Base-by-base conservation (phyloP, 1,140 invertebrate species). In the Rhyacophila brunnea region DNA sequence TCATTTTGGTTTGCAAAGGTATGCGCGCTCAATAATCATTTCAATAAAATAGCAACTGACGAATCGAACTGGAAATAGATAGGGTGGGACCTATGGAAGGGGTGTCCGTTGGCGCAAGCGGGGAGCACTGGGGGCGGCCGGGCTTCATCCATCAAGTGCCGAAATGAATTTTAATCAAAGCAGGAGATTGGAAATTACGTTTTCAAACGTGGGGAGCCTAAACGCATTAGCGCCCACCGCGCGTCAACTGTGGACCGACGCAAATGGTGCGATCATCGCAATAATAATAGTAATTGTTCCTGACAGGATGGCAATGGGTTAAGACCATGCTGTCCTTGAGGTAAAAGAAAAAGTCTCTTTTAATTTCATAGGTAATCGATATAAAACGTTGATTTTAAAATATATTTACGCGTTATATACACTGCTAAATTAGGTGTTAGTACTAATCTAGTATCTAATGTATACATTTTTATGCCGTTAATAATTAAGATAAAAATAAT, bases 121-220 rank as follows among this genome's bases (percentile, higher is more conserved):
- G 34, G 18, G 13, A 15, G 57, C 47, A 5, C 17, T 11, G 47
- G 19, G n/a, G 43, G 18, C 20, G 50, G 35, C 23, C 20, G n/a
- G 23, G 47, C 47, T 59, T 64, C 62, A 64, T 64, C 62, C 62
- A 64, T 64, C 62, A 64, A 64, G 57, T 60, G 58, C 54, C 58
- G 58, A 64, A 64, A 64, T 60, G 62, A 64, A 64, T 64, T 60
- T 64, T 64, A 64, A 64, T 64, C 62, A 64, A 58, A 60, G 62
- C 62, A 57, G 62, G 58, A 64, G 62, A 60, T 64, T 60, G 62
- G 62, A 64, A 64, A 60, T 64, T 60, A 64, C 62, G 62, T 60
- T 64, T 64, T 64, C 62, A 57, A 60, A 64, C 57, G 57, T 36
- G 48, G 45, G 61, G 44, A 54, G 60, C 42, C 45, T 62, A 57